Conservation (phyloP, 1,140 invertebrate species). For the Druon quercuslanigerum region DNA sequence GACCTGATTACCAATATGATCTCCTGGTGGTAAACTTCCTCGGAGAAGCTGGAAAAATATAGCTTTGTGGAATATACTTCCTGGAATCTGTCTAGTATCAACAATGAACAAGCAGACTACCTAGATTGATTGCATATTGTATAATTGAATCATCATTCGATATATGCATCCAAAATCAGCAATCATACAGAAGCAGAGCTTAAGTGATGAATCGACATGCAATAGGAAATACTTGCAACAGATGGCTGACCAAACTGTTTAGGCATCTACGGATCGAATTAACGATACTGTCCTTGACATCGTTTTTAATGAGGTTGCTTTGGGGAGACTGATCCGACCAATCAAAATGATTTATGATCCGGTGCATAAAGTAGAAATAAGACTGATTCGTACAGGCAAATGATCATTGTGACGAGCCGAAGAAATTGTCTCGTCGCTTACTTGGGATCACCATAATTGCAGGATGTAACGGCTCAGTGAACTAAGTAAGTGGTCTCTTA, state of each 20-base stretch:
- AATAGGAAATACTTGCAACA: constrained; percentile 22
- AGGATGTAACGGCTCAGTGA: constrained; percentile 22
- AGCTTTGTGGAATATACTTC: not conserved
- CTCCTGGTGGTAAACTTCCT: too few species aligned
- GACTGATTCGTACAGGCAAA: not conserved
- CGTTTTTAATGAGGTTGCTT: constrained; percentile 9
- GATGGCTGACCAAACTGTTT: not conserved
- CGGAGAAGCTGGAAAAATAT: too few species aligned
- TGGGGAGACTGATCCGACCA: not conserved
- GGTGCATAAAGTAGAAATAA: not conserved
- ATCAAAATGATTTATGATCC: constrained; percentile 21
- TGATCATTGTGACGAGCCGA: not conserved
- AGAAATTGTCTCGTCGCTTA: constrained; percentile 21
- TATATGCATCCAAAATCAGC: not conserved
- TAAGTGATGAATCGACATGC: not conserved
- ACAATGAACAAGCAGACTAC: constrained; percentile 2
- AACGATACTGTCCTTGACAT: constrained; percentile 12
- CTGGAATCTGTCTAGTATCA: constrained; percentile 13
- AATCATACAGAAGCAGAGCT: not conserved
- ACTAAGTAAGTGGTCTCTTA: constrained; percentile 2
- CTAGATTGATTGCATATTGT: not conserved
- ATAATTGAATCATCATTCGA: constrained; percentile 11
- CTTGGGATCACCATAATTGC: constrained; percentile 16
- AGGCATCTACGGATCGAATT: not conserved
- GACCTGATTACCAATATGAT: too few species aligned